A percentile compares a stretch with the other conserved stretches of the same genome.
Conservation (phyloP, 2,888 invertebrate species). For the Lasioglossum vierecki region DNA sequence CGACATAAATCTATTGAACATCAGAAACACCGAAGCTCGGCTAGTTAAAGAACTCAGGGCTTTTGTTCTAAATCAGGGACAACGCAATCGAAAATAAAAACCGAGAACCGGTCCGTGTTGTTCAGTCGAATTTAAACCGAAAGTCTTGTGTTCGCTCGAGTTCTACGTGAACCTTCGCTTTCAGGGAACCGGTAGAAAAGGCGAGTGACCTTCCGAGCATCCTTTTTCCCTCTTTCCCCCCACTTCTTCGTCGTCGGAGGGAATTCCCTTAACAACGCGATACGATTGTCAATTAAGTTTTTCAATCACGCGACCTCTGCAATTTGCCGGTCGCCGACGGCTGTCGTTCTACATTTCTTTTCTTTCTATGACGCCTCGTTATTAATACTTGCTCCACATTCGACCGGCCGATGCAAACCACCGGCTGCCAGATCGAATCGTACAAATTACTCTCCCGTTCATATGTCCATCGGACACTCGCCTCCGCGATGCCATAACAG, state of each 20-base stretch:
- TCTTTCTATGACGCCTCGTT: conserved; percentile 14
- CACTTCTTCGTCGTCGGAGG: neutral
- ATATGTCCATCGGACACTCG: conserved; percentile 1
- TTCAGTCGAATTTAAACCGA: neutral
- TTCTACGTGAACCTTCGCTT: conserved; percentile 33
- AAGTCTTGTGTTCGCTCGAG: conserved; percentile 12
- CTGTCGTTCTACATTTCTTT: conserved; percentile 29
- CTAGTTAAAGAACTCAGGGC: neutral
- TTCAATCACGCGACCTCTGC: conserved; percentile 31
- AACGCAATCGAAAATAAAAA: neutral
- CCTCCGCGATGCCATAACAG: neutral
- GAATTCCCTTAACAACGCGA: neutral
- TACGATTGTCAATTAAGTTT: conserved; percentile 32
- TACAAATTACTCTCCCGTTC: conserved; percentile 3
- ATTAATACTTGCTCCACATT: conserved; percentile 26
- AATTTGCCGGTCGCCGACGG: conserved; percentile 32
- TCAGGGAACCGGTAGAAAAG: conserved; percentile 24
- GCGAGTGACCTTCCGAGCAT: conserved; percentile 44
- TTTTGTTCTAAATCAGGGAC: neutral
- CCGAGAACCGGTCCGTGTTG: neutral
- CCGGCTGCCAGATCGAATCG: conserved; percentile 1
- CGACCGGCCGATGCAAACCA: conserved; percentile 9
- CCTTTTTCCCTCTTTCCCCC: conserved; percentile 11
- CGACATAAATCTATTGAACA: neutral
- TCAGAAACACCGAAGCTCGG: neutral